These are phyloP conservation scores for Charadrius vociferus DNA, from an alignment of 2,113 vertebrate species.

Conservation along the genomic window DNA sequence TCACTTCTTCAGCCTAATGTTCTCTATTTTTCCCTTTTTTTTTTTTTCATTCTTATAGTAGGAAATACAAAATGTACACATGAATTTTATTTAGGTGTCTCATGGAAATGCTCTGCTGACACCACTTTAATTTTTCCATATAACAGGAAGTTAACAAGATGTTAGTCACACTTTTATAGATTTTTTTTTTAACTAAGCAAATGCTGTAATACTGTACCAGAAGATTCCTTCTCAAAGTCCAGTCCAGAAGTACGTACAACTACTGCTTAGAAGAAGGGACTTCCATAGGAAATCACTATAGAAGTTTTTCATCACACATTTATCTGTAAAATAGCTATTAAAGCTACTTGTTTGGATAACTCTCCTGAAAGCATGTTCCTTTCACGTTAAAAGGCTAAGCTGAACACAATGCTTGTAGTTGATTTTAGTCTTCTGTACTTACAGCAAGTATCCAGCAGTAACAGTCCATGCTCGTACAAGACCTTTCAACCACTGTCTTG, in stretches of 20 bases:
- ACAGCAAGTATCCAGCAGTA: slow-evolving; percentile 94
- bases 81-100: not conserved
- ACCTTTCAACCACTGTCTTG: slow-evolving; percentile 97
- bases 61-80: not conserved
- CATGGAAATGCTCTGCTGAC: not conserved
- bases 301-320: not conserved
- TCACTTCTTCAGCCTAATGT: not conserved
- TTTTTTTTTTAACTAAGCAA: not conserved
- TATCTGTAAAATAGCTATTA: not conserved
- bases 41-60: not conserved
- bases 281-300: not conserved
- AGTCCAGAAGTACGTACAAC: not conserved
- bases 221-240: not conserved
- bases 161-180: not conserved
- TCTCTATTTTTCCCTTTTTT: not conserved
- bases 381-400: not conserved
- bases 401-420: not conserved
- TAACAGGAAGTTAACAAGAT: not conserved
- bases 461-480: slow-evolving; percentile 97
- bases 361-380: not conserved
- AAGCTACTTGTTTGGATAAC: not conserved
- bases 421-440: slow-evolving; percentile 66
- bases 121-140: not conserved
- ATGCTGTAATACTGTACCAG: not conserved
- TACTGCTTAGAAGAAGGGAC: not conserved